Conservation (phyloP, 2,113 vertebrate genomes). For the Neogobius melanostomus region DNA sequence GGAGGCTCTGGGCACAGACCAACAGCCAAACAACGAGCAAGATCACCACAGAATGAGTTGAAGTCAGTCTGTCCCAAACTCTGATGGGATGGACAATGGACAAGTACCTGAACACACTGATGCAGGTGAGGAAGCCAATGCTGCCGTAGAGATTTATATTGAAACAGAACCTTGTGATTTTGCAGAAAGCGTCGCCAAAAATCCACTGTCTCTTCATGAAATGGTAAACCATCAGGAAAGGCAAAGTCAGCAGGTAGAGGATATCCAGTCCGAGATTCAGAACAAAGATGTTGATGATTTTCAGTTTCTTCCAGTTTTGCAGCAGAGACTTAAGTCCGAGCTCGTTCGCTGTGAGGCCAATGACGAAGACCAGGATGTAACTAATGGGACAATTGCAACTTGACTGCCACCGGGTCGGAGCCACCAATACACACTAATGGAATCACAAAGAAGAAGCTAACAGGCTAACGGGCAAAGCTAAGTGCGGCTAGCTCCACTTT, state of each 20-base stretch:
- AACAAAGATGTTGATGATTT: conserved; percentile 69
- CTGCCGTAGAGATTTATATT: conserved; percentile 84
- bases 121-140: conserved; percentile 84
- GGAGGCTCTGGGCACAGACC: conserved; percentile 71
- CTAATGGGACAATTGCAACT: too few relatives aligned
- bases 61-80: conserved; percentile 69
- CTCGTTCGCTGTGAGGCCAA: conserved; percentile 76
- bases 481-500: too few relatives aligned
- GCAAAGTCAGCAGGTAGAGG: conserved; percentile 80
- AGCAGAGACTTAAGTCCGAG: conserved; percentile 64
- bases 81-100: conserved; percentile 80
- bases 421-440: too few relatives aligned
- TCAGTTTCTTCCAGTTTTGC: conserved; percentile 49
- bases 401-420: too few relatives aligned
- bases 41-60: conserved; percentile 32
- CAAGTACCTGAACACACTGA: conserved; percentile 84
- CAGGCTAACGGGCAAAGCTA: too few relatives aligned
- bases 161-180: conserved; percentile 75
- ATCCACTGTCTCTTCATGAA: conserved; percentile 58
- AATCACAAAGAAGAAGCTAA: too few relatives aligned
- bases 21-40: conserved; percentile 68
- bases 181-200: conserved; percentile 79
- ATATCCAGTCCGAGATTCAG: conserved; percentile 80
- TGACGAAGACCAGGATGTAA: conserved; percentile 72
- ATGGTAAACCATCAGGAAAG: conserved; percentile 80